Conservation (phyloP, 2,113 vertebrate species). For the Cochlearius cochlearius region DNA sequence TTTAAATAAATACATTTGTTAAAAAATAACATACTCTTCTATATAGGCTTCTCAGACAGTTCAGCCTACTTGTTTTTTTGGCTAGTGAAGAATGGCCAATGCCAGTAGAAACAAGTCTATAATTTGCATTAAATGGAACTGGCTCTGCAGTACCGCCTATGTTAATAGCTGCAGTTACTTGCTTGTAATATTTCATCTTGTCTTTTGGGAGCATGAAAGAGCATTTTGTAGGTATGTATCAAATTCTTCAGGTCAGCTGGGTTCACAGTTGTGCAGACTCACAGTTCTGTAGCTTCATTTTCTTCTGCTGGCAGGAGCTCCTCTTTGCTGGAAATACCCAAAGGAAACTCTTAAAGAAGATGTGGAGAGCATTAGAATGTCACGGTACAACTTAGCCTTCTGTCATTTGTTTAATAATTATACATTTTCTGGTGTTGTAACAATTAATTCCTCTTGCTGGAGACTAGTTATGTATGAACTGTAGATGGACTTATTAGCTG, state of each 20-base stretch:
- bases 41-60: background rate
- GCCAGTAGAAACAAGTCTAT: background rate
- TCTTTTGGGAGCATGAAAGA: background rate
- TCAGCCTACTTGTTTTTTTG: background rate
- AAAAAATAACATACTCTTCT: background rate
- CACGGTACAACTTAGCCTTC: background rate
- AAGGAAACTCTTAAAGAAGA: background rate
- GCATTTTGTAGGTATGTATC: background rate
- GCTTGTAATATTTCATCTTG: constrained; percentile 21
- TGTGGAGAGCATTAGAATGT: background rate
- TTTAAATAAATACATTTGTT: background rate
- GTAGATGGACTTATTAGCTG: background rate
- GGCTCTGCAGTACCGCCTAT: background rate
- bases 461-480: background rate
- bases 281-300: background rate
- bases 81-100: background rate
- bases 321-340: background rate
- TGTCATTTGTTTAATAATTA: background rate
- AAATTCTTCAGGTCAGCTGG: constrained; percentile 8
- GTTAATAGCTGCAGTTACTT: constrained; percentile 14
- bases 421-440: background rate
- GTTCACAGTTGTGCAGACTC: background rate
- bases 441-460: background rate
- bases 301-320: background rate
- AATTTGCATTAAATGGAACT: constrained; percentile 19